These are phyloP conservation scores for Argynnis bischoffii DNA, from an alignment of 2,888 invertebrate genomes.

Conservation along the genomic window DNA sequence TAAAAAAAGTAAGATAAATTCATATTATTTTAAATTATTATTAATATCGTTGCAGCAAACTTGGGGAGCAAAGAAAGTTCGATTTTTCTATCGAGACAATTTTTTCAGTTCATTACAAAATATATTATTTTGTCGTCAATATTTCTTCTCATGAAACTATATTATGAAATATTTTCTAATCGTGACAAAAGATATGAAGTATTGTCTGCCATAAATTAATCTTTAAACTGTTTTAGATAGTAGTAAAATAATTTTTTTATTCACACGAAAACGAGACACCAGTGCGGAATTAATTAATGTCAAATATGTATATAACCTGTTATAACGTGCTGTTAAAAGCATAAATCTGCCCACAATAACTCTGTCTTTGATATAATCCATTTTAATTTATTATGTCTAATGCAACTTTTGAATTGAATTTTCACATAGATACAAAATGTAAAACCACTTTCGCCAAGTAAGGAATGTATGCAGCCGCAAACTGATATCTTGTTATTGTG, in stretches of 20 bases:
- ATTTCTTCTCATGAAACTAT: too few species aligned
- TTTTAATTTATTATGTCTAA: conserved; percentile 40
- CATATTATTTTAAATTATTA: neutral
- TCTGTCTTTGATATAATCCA: conserved; percentile 6
- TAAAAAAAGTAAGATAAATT: neutral
- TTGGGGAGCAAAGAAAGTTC: too few species aligned
- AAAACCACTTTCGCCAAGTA: conserved; percentile 67
- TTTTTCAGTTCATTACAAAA: too few species aligned
- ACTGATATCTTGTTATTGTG: conserved; percentile 64
- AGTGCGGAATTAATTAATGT: too few species aligned
- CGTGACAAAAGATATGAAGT: too few species aligned
- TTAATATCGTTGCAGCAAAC: neutral
- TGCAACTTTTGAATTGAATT: conserved; percentile 62
- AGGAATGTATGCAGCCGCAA: conserved; percentile 53
- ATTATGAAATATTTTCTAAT: too few species aligned
- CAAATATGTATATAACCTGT: neutral
- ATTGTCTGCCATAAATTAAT: too few species aligned
- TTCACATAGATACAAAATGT: conserved; percentile 67
- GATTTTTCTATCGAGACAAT: too few species aligned
- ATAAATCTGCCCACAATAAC: conserved; percentile 10
- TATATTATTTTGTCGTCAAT: too few species aligned
- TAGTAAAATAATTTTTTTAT: too few species aligned
- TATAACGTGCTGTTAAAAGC: neutral
- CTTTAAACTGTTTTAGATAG: too few species aligned
- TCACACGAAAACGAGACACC: too few species aligned